phyloP scores from a whole-genome alignment of 2,888 invertebrate genomes.

The Nomada hirtipes region DNA sequence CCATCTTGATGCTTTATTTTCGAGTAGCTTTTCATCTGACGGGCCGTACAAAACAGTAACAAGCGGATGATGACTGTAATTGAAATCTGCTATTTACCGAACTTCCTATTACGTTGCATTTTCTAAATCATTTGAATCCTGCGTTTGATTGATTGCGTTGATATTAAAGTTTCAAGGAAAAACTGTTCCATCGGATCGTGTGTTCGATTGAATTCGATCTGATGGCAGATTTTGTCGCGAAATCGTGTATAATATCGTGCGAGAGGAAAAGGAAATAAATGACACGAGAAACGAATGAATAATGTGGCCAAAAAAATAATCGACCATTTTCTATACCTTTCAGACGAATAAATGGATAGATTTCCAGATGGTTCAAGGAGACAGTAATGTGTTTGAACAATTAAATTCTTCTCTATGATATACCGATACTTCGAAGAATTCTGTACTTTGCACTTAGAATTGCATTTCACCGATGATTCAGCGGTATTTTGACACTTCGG shows the following conservation, averaged over 20 bases:
- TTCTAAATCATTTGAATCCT: too few relatives aligned
- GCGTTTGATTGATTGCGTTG: too few relatives aligned
- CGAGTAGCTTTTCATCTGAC: not conserved
- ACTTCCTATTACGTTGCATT: not conserved
- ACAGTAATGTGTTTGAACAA: not conserved
- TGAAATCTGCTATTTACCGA: conserved; percentile 20
- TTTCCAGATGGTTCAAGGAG: not conserved
- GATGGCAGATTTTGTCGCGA: too few relatives aligned
- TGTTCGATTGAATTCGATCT: too few relatives aligned
- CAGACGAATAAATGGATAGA: not conserved
- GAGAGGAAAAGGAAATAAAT: too few relatives aligned
- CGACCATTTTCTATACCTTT: not conserved
- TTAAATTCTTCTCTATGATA: conserved; percentile 4
- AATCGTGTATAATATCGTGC: too few relatives aligned
- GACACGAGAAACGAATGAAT: too few relatives aligned
- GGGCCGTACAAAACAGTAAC: not conserved
- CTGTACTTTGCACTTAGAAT: conserved; percentile 2
- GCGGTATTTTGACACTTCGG: conserved; percentile 21
- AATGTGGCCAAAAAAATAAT: not conserved
- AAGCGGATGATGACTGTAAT: conserved; percentile 11
- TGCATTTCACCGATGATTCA: conserved; percentile 11
- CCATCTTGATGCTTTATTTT: not conserved
- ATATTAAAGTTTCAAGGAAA: too few relatives aligned
- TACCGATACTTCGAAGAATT: not conserved
- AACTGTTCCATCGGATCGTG: too few relatives aligned